Base-by-base conservation (phyloP, 92 coral and sea anemone genomes). In the Porites evermanni region DNA sequence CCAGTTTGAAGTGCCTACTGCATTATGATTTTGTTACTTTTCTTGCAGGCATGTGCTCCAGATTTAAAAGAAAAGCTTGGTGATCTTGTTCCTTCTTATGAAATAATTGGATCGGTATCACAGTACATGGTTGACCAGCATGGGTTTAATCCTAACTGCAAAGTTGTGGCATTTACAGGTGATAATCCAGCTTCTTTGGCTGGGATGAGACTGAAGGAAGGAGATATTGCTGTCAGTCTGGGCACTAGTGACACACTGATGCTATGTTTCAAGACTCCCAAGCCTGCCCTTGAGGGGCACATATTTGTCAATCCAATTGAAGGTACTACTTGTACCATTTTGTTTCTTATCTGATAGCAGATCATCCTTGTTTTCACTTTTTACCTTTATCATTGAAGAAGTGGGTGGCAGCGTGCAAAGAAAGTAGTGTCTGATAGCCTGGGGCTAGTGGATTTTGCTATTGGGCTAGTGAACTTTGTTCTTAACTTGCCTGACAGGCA, bases 171-270 rank as follows among this genome's bases (percentile, higher is more conserved):
- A 26, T 97, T 97, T 78, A 97, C 99, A 38, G 99, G 99, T 24
- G 99, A 97, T 53, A 97, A 97, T 88, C 99, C 99, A 66, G 99
- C 98, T 50, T 97, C 99, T 74, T 92, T 97, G 61, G 99, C 99
- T 18, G 99, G 99, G 54, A 95, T 95, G 94, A 79, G 97, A 24
- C 84, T 97, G 54, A 90, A 89, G 23, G 92, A 89, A 66, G 95
- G 93, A 12, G 99, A 97, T 76, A 87, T 97, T 88, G 98, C 97
- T 11, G 71, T 97, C 14, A 97, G 99, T 60, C 89, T 97, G 53
- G 99, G 99, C 21, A 97, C 99, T 1, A 95, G 99, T 87, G 99
- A 97, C 79, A 95, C 98, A 32, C 78, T 97, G 71, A 97, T 97
- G 97, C 71, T 95, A 73, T 93, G 97, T 96, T 89, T 93, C 8